Conservation (phyloP, 2,888 invertebrate genomes). For the Hyles lineata region DNA sequence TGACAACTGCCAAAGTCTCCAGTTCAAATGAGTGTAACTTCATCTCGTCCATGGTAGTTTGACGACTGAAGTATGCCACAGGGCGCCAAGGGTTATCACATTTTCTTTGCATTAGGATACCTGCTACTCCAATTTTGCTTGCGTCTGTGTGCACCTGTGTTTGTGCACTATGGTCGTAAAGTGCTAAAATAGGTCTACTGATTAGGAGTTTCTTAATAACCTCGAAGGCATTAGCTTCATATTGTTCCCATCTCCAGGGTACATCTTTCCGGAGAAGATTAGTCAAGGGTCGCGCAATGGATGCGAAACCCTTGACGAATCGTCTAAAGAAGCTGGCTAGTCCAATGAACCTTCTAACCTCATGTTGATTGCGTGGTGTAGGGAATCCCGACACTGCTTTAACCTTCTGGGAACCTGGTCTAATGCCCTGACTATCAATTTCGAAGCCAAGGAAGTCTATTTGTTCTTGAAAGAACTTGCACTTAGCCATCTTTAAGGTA, state of each 20-base stretch:
- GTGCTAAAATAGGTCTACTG: not conserved
- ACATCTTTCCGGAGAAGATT: not conserved
- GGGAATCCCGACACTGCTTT: not conserved
- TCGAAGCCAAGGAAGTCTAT: not conserved
- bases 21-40: conserved; percentile 1
- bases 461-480: not conserved
- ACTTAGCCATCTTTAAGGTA: not conserved
- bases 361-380: not conserved
- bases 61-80: not conserved
- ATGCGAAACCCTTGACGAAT: not conserved
- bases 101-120: not conserved
- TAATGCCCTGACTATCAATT: not conserved
- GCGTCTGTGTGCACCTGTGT: not conserved
- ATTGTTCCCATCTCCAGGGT: not conserved
- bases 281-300: not conserved
- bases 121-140: not conserved
- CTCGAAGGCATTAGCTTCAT: not conserved
- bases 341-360: not conserved
- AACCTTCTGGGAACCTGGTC: not conserved
- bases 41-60: not conserved
- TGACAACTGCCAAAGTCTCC: conserved; percentile 1
- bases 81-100: not conserved
- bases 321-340: not conserved
- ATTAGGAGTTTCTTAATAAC: not conserved
- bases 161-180: not conserved